phyloP scores from a whole-genome alignment of 2,797 vertebrate genomes.

The Acomys russatus region DNA sequence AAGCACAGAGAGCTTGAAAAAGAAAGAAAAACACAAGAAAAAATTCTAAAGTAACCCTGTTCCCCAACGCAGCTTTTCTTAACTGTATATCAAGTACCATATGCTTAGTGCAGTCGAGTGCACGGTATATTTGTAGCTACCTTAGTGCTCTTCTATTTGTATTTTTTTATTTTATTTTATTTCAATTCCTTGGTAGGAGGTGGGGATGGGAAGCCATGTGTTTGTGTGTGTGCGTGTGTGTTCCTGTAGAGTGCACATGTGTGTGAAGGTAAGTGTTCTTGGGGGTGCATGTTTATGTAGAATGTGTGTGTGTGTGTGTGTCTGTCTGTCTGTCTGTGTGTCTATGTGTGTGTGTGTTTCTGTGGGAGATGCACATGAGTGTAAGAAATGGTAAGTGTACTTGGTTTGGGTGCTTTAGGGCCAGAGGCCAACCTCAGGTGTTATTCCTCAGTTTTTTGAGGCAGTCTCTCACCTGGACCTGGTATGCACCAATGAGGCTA shows the following conservation, averaged over 20 bases:
- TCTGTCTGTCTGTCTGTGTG: neutral
- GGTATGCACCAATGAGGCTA: neutral
- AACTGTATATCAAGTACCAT: neutral
- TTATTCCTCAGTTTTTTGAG: neutral
- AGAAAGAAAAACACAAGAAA: constrained; percentile 12
- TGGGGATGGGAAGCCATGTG: neutral
- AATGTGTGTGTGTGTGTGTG: neutral
- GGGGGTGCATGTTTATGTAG: neutral
- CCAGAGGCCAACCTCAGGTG: neutral
- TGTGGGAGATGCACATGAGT: neutral
- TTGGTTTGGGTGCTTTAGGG: neutral
- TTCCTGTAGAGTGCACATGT: neutral
- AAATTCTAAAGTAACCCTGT: neutral
- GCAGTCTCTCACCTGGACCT: neutral
- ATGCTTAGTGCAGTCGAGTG: neutral
- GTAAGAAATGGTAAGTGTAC: neutral
- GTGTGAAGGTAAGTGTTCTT: neutral
- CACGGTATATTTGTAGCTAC: neutral
- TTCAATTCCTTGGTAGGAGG: neutral
- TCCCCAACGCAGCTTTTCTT: constrained; percentile 26
- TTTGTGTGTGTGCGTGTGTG: neutral
- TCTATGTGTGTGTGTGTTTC: neutral
- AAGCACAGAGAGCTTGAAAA: neutral
- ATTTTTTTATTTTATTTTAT: neutral
- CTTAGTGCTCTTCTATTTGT: neutral